A percentile compares a stretch with the other conserved stretches of the same genome.
Conservation (phyloP, 2,113 vertebrate species). For the Bubo blakistoni region DNA sequence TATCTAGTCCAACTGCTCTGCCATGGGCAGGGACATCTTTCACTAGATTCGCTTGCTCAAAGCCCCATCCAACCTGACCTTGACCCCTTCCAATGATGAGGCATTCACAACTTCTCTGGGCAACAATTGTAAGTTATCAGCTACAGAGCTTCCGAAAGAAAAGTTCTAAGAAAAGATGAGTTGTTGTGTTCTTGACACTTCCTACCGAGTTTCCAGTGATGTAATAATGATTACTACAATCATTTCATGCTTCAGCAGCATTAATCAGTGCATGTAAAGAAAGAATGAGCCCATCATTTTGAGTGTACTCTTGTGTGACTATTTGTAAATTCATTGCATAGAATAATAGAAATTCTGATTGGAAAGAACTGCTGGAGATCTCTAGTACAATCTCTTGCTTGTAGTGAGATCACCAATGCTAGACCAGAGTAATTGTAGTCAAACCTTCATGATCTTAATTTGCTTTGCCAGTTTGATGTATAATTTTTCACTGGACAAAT, state of each 20-base stretch:
- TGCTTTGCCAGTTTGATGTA: background rate
- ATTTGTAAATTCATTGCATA: background rate
- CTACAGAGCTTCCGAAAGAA: background rate
- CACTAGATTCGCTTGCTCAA: background rate
- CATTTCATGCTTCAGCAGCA: background rate
- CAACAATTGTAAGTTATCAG: background rate
- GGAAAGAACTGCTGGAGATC: background rate
- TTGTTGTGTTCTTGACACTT: background rate
- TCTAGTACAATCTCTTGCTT: background rate
- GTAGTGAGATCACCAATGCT: background rate
- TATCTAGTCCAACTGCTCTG: rapidly evolving
- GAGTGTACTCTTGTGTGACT: background rate
- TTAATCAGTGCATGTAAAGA: background rate
- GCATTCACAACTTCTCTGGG: background rate
- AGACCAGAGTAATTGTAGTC: background rate
- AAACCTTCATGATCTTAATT: background rate
- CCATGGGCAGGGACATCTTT: background rate
- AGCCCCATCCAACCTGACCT: background rate
- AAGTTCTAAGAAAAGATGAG: background rate
- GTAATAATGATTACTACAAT: background rate
- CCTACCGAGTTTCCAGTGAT: background rate
- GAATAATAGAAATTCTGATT: background rate
- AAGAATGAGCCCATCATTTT: background rate
- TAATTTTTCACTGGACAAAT: background rate
- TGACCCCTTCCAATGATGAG: background rate